A percentile compares a stretch with the other conserved stretches of the same genome.
Evolutionary conservation across 2,113 vertebrate genomes (phyloP).

Genomic region (Amblyornis subalaris): DNA sequence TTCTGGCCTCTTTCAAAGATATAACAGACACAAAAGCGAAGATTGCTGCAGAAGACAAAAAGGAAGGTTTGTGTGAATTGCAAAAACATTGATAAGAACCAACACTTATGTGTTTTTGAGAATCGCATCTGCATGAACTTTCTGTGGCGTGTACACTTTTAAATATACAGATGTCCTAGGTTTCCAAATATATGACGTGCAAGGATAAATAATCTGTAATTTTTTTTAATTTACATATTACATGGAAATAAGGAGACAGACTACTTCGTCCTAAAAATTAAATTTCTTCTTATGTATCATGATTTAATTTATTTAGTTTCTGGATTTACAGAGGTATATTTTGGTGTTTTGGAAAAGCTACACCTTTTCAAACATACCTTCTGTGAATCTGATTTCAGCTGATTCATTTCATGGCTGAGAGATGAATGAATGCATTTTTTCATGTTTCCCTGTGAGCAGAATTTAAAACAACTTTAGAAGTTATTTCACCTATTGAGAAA

Average conservation of each 20-base stretch:
- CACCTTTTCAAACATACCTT: background rate
- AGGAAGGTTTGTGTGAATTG: constrained; percentile 83
- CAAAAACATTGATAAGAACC: background rate
- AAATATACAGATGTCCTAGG: background rate
- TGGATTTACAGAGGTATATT: background rate
- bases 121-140: background rate
- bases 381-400: background rate
- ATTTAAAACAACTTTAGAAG: background rate
- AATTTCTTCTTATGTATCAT: background rate
- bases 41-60: constrained; percentile 88
- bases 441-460: background rate
- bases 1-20: constrained; percentile 96
- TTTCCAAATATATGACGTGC: background rate
- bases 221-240: background rate
- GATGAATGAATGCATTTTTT: background rate
- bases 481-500: background rate
- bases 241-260: background rate
- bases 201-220: background rate
- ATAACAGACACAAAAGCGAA: constrained; percentile 94
- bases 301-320: background rate
- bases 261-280: background rate
- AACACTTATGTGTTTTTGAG: background rate
- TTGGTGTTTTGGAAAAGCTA: background rate
- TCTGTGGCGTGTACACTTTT: background rate
- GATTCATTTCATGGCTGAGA: background rate